Evolutionary conservation across 2,888 invertebrate species (phyloP).

Genomic region (Idaea dimidiata): DNA sequence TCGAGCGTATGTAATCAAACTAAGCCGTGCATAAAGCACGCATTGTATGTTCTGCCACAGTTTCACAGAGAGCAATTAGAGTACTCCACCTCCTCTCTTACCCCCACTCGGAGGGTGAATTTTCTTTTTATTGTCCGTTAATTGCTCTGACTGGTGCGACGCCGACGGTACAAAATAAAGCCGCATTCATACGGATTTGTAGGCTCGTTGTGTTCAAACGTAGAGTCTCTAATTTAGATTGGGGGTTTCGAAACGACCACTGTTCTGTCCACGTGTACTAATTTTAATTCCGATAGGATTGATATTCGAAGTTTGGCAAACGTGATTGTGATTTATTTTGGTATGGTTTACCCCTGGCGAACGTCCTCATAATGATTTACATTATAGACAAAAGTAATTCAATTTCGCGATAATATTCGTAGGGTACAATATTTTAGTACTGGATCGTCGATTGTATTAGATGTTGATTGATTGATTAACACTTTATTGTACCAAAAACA

Average conservation of each 20-base stretch:
- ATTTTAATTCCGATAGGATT: neutral
- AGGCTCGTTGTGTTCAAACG: slow-evolving; percentile 48
- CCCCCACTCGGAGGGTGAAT: slow-evolving; percentile 40
- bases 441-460: too few species aligned
- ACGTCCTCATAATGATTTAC: too few species aligned
- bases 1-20: slow-evolving; percentile 29
- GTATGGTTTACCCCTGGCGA: too few species aligned
- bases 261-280: neutral
- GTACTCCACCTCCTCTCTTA: slow-evolving; percentile 36
- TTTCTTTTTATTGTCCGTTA: slow-evolving; percentile 64
- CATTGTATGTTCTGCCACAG: slow-evolving; percentile 33
- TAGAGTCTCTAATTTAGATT: slow-evolving; percentile 54
- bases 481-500: too few species aligned
- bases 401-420: too few species aligned
- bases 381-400: too few species aligned
- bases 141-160: slow-evolving; percentile 72
- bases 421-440: too few species aligned
- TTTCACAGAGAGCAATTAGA: slow-evolving; percentile 47
- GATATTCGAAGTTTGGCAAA: neutral
- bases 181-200: slow-evolving; percentile 57
- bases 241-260: slow-evolving; percentile 45
- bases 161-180: slow-evolving; percentile 62
- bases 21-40: slow-evolving; percentile 35
- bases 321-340: neutral
- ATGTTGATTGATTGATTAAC: too few species aligned